These are phyloP conservation scores for Neocloeon triangulifer DNA, from an alignment of 1,140 invertebrate species.

Conservation along the genomic window DNA sequence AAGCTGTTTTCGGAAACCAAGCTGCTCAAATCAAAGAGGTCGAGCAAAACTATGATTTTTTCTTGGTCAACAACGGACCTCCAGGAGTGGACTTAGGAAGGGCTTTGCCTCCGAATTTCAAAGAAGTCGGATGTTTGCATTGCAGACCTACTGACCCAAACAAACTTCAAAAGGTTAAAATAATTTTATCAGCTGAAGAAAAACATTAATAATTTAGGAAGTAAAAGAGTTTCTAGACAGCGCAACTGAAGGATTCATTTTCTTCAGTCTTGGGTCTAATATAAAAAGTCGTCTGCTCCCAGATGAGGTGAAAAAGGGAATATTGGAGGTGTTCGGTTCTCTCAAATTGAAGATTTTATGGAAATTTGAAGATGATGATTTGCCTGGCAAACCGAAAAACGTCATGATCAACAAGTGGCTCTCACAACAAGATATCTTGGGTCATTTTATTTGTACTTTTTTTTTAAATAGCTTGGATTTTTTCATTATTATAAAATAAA, in stretches of 20 bases:
- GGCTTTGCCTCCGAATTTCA: too few relatives aligned
- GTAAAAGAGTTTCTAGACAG: slow-evolving; percentile 20
- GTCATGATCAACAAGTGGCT: slow-evolving; percentile 36
- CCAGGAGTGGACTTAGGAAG: too few relatives aligned
- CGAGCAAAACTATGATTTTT: too few relatives aligned
- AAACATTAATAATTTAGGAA: slow-evolving; percentile 18
- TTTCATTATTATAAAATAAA: too few relatives aligned
- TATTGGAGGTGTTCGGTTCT: slow-evolving; percentile 20
- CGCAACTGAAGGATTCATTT: slow-evolving; percentile 23
- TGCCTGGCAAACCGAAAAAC: slow-evolving; percentile 22
- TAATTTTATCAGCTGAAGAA: too few relatives aligned
- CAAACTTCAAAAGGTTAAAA: too few relatives aligned
- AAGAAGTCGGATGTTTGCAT: too few relatives aligned
- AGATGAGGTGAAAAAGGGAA: slow-evolving; percentile 14
- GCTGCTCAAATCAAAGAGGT: too few relatives aligned
- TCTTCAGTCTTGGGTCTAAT: slow-evolving; percentile 25
- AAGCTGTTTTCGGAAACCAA: too few relatives aligned
- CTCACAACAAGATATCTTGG: slow-evolving; percentile 41
- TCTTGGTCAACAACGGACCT: too few relatives aligned
- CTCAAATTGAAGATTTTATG: slow-evolving; percentile 21
- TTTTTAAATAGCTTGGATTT: neutral
- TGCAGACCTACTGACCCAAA: too few relatives aligned
- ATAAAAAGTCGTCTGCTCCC: slow-evolving; percentile 20
- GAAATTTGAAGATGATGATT: slow-evolving; percentile 20
- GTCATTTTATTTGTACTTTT: slow-evolving; percentile 16